phyloP scores from a whole-genome alignment of 2,113 vertebrate species.

The Illadopsis cleaveri region DNA sequence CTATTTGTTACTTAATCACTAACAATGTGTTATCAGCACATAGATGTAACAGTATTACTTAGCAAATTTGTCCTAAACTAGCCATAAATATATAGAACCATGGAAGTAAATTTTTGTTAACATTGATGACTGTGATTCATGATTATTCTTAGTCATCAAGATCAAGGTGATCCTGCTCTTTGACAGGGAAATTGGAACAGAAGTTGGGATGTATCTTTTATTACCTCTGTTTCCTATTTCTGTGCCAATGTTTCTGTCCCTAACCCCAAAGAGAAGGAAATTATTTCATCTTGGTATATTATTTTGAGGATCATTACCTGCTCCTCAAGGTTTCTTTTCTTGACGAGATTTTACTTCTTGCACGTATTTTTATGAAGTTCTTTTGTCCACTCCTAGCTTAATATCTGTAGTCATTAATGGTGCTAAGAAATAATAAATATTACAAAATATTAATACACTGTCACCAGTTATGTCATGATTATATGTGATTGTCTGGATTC shows the following conservation, averaged over 20 bases:
- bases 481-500: not conserved
- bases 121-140: not conserved
- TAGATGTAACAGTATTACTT: not conserved
- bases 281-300: not conserved
- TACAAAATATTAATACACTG: not conserved
- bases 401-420: not conserved
- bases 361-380: not conserved
- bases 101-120: not conserved
- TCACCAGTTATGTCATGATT: not conserved
- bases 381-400: not conserved
- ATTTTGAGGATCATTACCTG: not conserved
- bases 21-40: not conserved
- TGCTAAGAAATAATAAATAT: not conserved
- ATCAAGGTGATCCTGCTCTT: fast-evolving
- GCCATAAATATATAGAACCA: not conserved
- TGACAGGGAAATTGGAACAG: not conserved
- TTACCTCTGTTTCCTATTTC: not conserved
- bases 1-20: not conserved
- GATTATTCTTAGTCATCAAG: not conserved
- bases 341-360: not conserved
- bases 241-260: not conserved
- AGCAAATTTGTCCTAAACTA: not conserved
- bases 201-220: not conserved
- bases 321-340: not conserved
- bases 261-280: not conserved